These are phyloP conservation scores for Antheraea mylitta DNA, from an alignment of 1,140 invertebrate genomes.

Conservation along the genomic window DNA sequence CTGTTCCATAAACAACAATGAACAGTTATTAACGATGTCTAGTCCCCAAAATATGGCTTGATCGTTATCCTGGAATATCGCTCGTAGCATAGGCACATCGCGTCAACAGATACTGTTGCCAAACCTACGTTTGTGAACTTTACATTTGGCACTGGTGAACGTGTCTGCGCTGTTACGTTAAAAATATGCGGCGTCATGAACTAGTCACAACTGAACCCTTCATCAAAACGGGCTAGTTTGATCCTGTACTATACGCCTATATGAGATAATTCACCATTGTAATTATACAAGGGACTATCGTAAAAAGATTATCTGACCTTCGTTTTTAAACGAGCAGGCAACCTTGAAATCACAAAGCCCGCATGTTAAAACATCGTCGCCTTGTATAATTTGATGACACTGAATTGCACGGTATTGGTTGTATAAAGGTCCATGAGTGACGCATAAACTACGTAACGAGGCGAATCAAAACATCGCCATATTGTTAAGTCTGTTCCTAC, in stretches of 20 bases:
- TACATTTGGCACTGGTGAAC: conserved; percentile 66
- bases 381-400: no score
- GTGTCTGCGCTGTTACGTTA: conserved; percentile 64
- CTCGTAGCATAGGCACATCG: conserved; percentile 44
- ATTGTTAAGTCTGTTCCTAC: conserved; percentile 11
- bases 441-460: conserved; percentile 40
- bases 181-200: conserved; percentile 70
- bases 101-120: conserved; percentile 56
- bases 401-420: no score
- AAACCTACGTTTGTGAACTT: conserved; percentile 71
- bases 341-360: background rate
- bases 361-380: no score
- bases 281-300: conserved; percentile 16
- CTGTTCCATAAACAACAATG: no score
- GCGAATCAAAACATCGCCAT: conserved; percentile 33
- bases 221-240: conserved; percentile 47
- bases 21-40: no score
- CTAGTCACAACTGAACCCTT: conserved; percentile 52
- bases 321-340: background rate
- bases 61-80: conserved; percentile 30
- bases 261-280: conserved; percentile 14
- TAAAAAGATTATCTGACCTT: background rate
- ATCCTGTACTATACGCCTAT: conserved; percentile 21
- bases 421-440: conserved; percentile 30
- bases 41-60: background rate